phyloP scores from a whole-genome alignment of 2,113 vertebrate species.

The Heloderma charlesbogerti region DNA sequence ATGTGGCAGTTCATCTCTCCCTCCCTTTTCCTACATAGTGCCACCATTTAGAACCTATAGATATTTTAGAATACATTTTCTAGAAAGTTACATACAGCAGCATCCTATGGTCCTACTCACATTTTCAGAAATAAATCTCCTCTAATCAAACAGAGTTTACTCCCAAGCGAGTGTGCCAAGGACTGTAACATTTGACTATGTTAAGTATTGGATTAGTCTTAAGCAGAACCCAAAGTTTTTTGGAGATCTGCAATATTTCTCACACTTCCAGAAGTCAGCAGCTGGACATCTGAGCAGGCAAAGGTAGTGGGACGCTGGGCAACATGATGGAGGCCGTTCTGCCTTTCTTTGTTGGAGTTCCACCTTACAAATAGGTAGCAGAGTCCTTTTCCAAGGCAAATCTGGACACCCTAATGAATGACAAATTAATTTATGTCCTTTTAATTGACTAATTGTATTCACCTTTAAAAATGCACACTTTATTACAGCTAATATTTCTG shows the following conservation, averaged over 20 bases:
- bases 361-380: not conserved
- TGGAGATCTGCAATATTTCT: not conserved
- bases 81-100: not conserved
- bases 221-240: constrained; percentile 15
- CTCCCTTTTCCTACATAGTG: not conserved
- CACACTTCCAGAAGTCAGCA: not conserved
- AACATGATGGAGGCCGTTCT: not conserved
- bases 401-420: not conserved
- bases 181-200: not conserved
- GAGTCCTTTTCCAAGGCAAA: not conserved
- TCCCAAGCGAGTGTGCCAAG: not conserved
- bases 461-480: not conserved
- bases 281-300: not conserved
- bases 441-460: not conserved
- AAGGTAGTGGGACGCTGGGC: not conserved
- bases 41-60: not conserved
- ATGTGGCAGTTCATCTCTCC: not conserved
- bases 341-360: not conserved
- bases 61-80: no score
- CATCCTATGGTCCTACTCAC: not conserved
- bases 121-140: not conserved
- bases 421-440: no score
- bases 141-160: not conserved
- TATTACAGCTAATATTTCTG: not conserved
- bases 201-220: not conserved